phyloP scores from a whole-genome alignment of 2,888 invertebrate genomes.

The Drosophila neoperkinsi region DNA sequence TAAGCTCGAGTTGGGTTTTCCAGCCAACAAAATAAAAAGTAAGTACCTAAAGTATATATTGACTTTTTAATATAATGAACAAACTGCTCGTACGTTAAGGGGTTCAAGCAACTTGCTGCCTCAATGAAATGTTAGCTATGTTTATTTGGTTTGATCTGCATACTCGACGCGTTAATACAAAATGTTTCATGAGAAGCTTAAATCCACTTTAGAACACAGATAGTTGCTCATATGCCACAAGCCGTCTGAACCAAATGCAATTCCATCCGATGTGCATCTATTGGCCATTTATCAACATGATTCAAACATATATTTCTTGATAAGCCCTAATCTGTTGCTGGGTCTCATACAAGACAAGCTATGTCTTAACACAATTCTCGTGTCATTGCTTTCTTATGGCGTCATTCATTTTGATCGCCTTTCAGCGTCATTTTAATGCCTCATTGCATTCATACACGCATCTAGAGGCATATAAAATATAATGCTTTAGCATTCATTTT shows the following conservation, averaged over 20 bases:
- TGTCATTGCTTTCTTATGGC: conserved; percentile 32
- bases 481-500: conserved; percentile 67
- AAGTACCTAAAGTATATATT: conserved; percentile 27
- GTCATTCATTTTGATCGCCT: conserved; percentile 42
- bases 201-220: not conserved
- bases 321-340: conserved; percentile 1
- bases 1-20: not conserved
- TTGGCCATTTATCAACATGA: conserved; percentile 2
- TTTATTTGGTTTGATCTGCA: not conserved
- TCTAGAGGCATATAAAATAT: conserved; percentile 38
- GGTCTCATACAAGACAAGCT: conserved; percentile 2
- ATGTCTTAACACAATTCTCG: conserved; percentile 13
- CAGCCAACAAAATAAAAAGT: conserved; percentile 2
- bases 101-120: not conserved
- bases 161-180: not conserved
- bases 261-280: not conserved
- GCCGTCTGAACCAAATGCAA: not conserved
- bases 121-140: not conserved
- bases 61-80: not conserved
- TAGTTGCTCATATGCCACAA: not conserved
- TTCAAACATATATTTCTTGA: not conserved
- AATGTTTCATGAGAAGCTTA: not conserved
- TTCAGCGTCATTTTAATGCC: conserved; percentile 57
- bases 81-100: not conserved
- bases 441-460: conserved; percentile 48